A percentile compares a stretch with the other conserved stretches of the same genome.
Conservation (phyloP, 2,113 vertebrate species). For the Mobula hypostoma region DNA sequence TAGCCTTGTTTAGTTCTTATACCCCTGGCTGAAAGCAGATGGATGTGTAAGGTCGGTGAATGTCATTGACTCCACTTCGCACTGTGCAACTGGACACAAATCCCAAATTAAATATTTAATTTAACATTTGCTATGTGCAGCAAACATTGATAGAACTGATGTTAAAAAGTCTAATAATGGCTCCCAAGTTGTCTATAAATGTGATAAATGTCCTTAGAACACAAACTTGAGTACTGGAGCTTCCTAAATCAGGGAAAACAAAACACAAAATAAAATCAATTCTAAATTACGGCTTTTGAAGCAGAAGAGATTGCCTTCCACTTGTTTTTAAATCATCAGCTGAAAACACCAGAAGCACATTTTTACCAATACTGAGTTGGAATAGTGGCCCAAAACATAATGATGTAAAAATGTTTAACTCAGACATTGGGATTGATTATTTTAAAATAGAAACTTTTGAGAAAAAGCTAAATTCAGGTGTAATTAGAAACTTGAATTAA, state of each 20-base stretch:
- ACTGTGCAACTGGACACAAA: constrained; percentile 4
- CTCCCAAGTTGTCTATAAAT: constrained; percentile 6
- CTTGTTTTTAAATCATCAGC: not conserved
- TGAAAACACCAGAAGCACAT: not conserved
- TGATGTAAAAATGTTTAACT: not conserved
- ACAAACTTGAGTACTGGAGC: not conserved
- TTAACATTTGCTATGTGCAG: not conserved
- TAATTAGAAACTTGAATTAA: constrained; percentile 4
- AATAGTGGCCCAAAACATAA: not conserved
- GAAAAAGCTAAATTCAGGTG: not conserved
- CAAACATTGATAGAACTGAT: not conserved
- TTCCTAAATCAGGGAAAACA: constrained; percentile 2
- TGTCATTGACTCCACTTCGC: not conserved
- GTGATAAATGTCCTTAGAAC: constrained; percentile 9
- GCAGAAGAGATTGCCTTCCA: not conserved
- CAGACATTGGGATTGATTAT: not conserved
- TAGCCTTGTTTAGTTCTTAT: not conserved
- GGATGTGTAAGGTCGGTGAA: not conserved
- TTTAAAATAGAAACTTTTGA: too few species aligned
- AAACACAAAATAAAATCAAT: not conserved
- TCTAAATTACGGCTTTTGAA: not conserved
- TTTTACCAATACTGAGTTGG: not conserved
- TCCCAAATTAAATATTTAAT: constrained; percentile 2
- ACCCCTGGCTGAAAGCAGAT: not conserved
- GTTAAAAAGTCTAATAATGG: constrained; percentile 17